phyloP scores from a whole-genome alignment of 2,113 vertebrate genomes.

The Progne subis region DNA sequence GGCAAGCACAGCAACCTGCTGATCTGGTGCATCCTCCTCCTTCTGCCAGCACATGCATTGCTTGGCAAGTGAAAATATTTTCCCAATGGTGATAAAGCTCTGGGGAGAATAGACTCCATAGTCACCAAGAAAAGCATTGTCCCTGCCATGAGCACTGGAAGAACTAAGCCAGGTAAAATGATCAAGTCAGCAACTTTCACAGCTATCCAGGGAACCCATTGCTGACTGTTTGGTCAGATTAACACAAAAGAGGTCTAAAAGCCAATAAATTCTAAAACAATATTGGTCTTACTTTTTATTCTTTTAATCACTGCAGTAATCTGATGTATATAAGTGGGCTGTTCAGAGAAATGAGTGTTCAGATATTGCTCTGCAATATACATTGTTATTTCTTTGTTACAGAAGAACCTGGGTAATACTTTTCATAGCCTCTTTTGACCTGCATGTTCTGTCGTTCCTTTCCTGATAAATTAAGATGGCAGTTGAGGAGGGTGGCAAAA shows the following conservation, averaged over 20 bases:
- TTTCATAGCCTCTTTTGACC: neutral
- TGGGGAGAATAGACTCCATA: neutral
- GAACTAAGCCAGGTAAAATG: neutral
- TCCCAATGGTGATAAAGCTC: neutral
- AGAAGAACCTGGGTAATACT: neutral
- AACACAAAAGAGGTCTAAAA: neutral
- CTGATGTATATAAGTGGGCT: neutral
- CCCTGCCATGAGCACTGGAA: neutral
- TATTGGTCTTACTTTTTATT: neutral
- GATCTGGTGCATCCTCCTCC: neutral
- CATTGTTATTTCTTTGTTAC: neutral
- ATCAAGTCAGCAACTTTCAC: neutral
- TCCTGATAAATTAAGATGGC: neutral
- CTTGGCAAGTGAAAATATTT: neutral
- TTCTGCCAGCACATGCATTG: neutral
- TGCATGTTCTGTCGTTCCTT: neutral
- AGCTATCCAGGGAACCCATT: neutral
- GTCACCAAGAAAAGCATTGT: neutral
- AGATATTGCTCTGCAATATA: neutral
- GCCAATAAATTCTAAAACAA: neutral
- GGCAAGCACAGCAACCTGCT: neutral
- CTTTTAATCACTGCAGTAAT: neutral
- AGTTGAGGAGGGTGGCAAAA: neutral
- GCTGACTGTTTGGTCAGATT: neutral
- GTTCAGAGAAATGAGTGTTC: neutral